phyloP scores from a whole-genome alignment of 2,888 invertebrate species.

The Temnothorax unifasciatus region DNA sequence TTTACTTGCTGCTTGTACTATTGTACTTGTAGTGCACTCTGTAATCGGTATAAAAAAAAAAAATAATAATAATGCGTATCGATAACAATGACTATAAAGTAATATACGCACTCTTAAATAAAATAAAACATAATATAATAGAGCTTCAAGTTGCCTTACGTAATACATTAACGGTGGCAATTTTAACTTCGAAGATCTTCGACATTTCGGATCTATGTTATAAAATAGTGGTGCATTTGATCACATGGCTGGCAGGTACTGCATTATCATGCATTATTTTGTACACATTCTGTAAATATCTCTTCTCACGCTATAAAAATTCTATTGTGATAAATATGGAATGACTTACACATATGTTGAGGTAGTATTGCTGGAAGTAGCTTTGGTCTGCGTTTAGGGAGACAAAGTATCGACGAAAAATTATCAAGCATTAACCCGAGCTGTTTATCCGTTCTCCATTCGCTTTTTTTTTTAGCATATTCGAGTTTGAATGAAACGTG shows the following conservation, averaged over 20 bases:
- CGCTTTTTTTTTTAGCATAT: background rate
- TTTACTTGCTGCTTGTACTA: conserved; percentile 28
- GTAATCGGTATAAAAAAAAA: conserved; percentile 1
- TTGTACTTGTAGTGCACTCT: conserved; percentile 20
- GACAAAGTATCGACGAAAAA: conserved; percentile 3
- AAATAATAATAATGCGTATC: conserved; percentile 1
- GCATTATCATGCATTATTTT: conserved; percentile 8
- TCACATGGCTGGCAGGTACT: conserved; percentile 40
- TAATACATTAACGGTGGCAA: conserved; percentile 1
- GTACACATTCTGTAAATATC: conserved; percentile 1
- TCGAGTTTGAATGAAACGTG: background rate
- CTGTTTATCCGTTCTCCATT: background rate
- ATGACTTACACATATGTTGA: conserved; percentile 57
- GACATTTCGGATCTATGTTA: background rate
- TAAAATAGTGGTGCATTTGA: conserved; percentile 1
- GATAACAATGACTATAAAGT: conserved; percentile 39
- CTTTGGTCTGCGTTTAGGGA: conserved; percentile 69
- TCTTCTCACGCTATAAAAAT: conserved; percentile 17
- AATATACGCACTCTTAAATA: conserved; percentile 3
- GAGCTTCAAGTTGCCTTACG: conserved; percentile 22
- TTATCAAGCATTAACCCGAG: background rate
- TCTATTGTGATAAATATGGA: conserved; percentile 50
- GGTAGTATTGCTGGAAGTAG: conserved; percentile 65
- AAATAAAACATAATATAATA: background rate
- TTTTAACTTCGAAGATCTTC: conserved; percentile 4